These are phyloP conservation scores for Actinopyga echinites DNA, from an alignment of 53 echinoderm and acorn worm genomes.

Conservation along the genomic window DNA sequence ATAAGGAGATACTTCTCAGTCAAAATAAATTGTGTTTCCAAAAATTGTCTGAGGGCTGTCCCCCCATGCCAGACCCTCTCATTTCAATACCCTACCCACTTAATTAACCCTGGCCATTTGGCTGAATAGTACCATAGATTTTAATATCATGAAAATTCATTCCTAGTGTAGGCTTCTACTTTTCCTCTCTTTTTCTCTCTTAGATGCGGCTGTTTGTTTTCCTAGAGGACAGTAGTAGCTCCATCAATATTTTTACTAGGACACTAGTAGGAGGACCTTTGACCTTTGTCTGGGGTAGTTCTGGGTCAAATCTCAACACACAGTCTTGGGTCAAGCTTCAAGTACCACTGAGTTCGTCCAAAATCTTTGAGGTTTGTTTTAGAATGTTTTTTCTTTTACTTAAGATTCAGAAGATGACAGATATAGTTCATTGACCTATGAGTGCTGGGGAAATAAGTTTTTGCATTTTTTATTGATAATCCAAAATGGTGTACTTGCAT, in stretches of 20 bases:
- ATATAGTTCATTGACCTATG: too few relatives aligned
- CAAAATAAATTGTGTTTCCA: too few relatives aligned
- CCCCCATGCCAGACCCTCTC: too few relatives aligned
- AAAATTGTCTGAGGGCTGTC: too few relatives aligned
- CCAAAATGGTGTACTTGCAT: too few relatives aligned
- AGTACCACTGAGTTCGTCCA: background rate
- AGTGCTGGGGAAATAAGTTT: too few relatives aligned
- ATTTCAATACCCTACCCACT: too few relatives aligned
- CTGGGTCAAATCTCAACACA: background rate
- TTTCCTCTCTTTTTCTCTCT: background rate
- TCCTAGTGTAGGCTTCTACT: background rate
- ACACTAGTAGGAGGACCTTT: slow-evolving; percentile 37
- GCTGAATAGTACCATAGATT: too few relatives aligned
- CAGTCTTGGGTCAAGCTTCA: slow-evolving; percentile 1
- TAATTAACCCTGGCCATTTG: too few relatives aligned
- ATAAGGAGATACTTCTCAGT: too few relatives aligned
- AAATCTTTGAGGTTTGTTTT: background rate
- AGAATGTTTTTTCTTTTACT: background rate
- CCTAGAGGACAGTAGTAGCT: slow-evolving; percentile 54
- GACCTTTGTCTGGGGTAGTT: slow-evolving; percentile 19
- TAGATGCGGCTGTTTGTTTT: slow-evolving; percentile 81
- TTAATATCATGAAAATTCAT: too few relatives aligned
- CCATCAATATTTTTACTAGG: background rate
- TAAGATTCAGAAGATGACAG: background rate
- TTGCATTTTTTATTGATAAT: too few relatives aligned